Percentiles rank a stretch among this genome's conserved stretches.
These are phyloP conservation scores for Hyles vespertilio DNA, from an alignment of 1,140 invertebrate species.

Conservation along the genomic window DNA sequence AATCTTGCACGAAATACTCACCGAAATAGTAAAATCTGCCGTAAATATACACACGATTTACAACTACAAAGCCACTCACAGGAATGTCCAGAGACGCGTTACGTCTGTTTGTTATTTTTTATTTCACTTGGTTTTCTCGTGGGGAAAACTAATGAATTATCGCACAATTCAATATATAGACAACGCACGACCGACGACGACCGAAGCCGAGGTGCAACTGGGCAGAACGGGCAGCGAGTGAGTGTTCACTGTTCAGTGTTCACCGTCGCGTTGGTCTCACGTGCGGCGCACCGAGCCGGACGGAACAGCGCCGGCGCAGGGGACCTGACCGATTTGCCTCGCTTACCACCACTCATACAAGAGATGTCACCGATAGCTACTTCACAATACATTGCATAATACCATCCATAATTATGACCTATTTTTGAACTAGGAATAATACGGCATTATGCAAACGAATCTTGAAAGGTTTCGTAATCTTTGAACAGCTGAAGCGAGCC, in stretches of 20 bases:
- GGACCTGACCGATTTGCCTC: constrained; percentile 51
- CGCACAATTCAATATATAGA: constrained; percentile 24
- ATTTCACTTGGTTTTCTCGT: constrained; percentile 67
- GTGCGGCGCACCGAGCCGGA: constrained; percentile 25
- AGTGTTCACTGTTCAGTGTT: neutral
- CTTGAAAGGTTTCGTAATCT: too few relatives aligned
- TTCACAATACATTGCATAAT: constrained; percentile 19
- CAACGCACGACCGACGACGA: constrained; percentile 17
- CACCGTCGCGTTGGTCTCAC: constrained; percentile 40
- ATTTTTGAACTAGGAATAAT: neutral
- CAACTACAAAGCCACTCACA: constrained; percentile 47
- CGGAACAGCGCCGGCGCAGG: constrained; percentile 33
- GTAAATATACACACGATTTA: constrained; percentile 22
- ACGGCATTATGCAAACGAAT: too few relatives aligned
- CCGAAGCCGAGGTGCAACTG: constrained; percentile 36
- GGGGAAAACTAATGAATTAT: constrained; percentile 59
- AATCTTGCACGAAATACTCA: constrained; percentile 26
- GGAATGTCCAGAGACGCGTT: constrained; percentile 25
- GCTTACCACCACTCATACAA: constrained; percentile 22
- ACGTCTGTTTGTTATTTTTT: constrained; percentile 22
- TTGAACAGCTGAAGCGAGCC: too few relatives aligned
- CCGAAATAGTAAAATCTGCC: constrained; percentile 20
- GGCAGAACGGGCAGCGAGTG: neutral
- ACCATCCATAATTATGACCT: constrained; percentile 7
- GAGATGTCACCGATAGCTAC: constrained; percentile 13